Base-by-base conservation (phyloP, 2,888 invertebrate species). In the Thymelicus acteon region DNA sequence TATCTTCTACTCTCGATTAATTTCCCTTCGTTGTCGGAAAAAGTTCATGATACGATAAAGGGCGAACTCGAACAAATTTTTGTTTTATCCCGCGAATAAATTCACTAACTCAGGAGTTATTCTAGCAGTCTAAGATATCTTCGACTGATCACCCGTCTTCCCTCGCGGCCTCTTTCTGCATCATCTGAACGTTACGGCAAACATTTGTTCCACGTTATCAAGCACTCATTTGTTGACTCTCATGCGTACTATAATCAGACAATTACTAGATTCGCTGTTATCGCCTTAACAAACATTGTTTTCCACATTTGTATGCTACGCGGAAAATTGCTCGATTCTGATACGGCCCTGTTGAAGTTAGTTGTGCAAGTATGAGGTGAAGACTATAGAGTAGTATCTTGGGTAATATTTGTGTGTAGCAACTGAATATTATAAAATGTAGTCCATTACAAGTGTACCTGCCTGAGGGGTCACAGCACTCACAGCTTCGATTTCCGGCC, bases 161-260 rank as follows among this genome's bases (percentile, higher is more conserved):
- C 24, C 13, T 8, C 13, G 13, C 13, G 57, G 57, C 57, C 57
- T 13, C 57, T 37, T 54, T 54, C 19, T 13, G 13, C 31, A 13
- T 6, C 37, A 57, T 57, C 57, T 19, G 24, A 57, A 13, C 37
- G 37, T 31, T 31, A 10, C 13, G 10, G 47, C 15, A 47, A 61
- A 44, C 61, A 61, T 61, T 61, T 40, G 57, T 12, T 37, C 12
- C 57, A 57, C 44, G 44, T 61, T 47, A 61, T 61, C 61, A 61
- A 40, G 44, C 61, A 24, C 12, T 47, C 61, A 44, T 61, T 61
- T 61, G 40, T 61, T 61, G 15, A 61, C 47, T 61, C 24, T 44
- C 47, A 47, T 61, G 61, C 61, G 61, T 61, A 44, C 2, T 15
- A 44, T 61, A 61, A 44, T 61, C 13, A 61, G 44, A 61, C 47